Conservation (phyloP, 1,140 invertebrate genomes). For the Ectropis grisescens region DNA sequence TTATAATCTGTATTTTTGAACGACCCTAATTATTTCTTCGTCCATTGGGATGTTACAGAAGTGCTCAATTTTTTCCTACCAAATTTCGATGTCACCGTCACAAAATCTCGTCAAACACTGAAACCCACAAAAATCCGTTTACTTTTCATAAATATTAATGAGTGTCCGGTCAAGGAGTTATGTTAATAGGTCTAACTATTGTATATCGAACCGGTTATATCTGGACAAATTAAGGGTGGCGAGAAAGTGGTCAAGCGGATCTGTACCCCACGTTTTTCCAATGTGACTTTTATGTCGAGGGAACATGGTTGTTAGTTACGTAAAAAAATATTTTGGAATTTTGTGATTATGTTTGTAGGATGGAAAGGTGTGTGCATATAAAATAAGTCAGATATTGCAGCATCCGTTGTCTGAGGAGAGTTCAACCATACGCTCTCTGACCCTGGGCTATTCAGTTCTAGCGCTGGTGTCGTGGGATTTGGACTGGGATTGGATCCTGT, state of each 20-base stretch:
- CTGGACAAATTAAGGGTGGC: conserved; percentile 51
- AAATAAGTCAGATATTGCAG: conserved; percentile 49
- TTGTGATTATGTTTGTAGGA: conserved; percentile 13
- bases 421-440: conserved; percentile 54
- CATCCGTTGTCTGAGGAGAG: conserved; percentile 46
- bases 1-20: too few species aligned
- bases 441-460: conserved; percentile 43
- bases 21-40: too few species aligned
- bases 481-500: conserved; percentile 37
- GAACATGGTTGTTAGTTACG: conserved; percentile 21
- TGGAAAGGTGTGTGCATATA: conserved; percentile 61
- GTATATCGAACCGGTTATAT: conserved; percentile 43
- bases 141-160: conserved; percentile 61
- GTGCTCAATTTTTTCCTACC: too few species aligned
- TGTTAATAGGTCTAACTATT: conserved; percentile 53
- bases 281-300: not conserved
- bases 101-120: too few species aligned
- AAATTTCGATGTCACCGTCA: too few species aligned
- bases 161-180: conserved; percentile 64
- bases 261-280: not conserved
- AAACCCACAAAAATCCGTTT: conserved; percentile 6
- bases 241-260: conserved; percentile 17
- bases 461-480: conserved; percentile 50
- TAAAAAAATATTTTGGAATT: conserved; percentile 5
- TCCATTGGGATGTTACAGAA: too few species aligned